These are phyloP conservation scores for Xerus inauris DNA, from an alignment of 2,113 vertebrate species.

Conservation along the genomic window DNA sequence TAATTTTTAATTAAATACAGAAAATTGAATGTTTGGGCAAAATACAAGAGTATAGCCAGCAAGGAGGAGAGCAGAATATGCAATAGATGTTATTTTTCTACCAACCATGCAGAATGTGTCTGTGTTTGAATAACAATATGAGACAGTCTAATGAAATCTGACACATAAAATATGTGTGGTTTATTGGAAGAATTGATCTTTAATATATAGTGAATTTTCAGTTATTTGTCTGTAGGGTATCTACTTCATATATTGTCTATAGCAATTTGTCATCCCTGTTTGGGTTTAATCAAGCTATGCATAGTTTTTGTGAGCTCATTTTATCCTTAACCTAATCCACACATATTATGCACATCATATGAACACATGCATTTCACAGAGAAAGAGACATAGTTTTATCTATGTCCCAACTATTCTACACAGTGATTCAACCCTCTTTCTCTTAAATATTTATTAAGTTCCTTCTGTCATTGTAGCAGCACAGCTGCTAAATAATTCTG, in stretches of 20 bases:
- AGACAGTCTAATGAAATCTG: background rate
- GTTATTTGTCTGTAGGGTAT: background rate
- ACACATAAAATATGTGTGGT: background rate
- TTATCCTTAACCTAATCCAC: background rate
- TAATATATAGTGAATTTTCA: background rate
- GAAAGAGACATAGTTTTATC: background rate
- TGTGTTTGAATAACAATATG: background rate
- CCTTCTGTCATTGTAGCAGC: background rate
- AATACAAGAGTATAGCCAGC: constrained; percentile 57
- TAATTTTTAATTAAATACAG: constrained; percentile 79
- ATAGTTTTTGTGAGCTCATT: background rate
- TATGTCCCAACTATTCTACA: background rate
- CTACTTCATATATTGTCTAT: background rate
- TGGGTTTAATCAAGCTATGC: background rate
- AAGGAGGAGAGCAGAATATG: constrained; percentile 16
- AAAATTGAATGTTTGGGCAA: constrained; percentile 67
- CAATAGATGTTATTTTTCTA: background rate
- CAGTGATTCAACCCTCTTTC: background rate
- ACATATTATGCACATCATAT: too few species aligned
- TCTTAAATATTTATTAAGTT: background rate
- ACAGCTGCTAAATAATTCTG: background rate
- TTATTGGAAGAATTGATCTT: constrained; percentile 10
- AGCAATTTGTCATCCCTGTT: background rate
- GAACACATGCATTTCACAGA: background rate
- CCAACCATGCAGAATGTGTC: background rate